These are phyloP conservation scores for Gyps fulvus DNA, from an alignment of 2,113 vertebrate species.

Conservation along the genomic window DNA sequence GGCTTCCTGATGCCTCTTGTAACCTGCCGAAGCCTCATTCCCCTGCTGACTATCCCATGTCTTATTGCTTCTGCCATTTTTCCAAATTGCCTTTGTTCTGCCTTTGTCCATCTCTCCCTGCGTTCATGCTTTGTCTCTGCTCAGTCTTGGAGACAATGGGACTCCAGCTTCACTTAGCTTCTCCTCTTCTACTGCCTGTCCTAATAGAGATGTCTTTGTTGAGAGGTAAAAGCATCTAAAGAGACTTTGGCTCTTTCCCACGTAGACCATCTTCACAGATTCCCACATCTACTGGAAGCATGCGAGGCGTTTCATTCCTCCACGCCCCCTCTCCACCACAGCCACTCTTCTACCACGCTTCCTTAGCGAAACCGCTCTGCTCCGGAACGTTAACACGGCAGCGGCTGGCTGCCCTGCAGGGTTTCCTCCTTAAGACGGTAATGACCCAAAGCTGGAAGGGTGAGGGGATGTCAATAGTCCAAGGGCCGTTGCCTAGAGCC, in stretches of 20 bases:
- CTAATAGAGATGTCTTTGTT: background rate
- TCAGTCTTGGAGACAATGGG: background rate
- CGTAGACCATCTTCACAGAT: background rate
- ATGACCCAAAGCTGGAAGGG: background rate
- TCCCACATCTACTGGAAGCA: background rate
- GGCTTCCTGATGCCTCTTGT: background rate
- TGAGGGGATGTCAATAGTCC: background rate
- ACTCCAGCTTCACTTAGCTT: background rate
- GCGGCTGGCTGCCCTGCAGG: background rate
- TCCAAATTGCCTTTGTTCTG: background rate
- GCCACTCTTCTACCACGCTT: background rate
- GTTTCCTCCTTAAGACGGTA: background rate
- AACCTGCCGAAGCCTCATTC: background rate
- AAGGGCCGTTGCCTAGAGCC: background rate
- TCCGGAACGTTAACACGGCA: background rate
- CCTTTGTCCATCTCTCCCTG: background rate
- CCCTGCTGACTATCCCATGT: background rate
- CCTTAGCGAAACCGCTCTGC: background rate
- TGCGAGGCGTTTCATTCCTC: fast-evolving
- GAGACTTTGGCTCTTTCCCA: background rate
- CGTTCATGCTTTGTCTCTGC: background rate
- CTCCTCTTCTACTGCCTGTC: background rate
- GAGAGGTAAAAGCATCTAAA: background rate
- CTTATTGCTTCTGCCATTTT: background rate
- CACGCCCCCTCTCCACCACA: background rate